phyloP scores from a whole-genome alignment of 2,797 vertebrate species.

The Ctenopoma multispine region DNA sequence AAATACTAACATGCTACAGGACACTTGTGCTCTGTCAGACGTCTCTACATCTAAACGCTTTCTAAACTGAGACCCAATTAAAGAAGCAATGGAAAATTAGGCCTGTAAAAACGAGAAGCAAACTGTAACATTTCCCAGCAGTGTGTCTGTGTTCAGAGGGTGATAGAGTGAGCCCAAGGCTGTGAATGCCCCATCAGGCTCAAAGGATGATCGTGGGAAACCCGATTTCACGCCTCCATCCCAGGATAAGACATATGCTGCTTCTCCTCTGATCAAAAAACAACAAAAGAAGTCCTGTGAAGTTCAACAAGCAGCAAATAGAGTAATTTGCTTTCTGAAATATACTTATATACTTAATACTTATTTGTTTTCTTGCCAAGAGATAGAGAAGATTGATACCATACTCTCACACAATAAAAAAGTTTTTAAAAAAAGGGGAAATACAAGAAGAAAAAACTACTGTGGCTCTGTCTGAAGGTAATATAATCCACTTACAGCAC shows the following conservation, averaged over 20 bases:
- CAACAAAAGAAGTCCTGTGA: background rate
- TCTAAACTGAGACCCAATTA: conserved; percentile 46
- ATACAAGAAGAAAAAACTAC: too few species aligned
- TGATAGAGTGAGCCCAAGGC: conserved; percentile 51
- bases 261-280: conserved; percentile 19
- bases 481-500: background rate
- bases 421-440: background rate
- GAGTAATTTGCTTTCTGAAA: background rate
- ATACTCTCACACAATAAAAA: too few species aligned
- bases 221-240: conserved; percentile 11
- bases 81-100: conserved; percentile 58
- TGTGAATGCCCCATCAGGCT: conserved; percentile 19
- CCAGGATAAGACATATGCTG: conserved; percentile 28
- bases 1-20: background rate
- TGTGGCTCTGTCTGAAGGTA: too few species aligned
- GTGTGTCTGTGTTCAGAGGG: conserved; percentile 38
- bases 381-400: conserved; percentile 5
- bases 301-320: conserved; percentile 1
- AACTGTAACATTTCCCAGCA: conserved; percentile 52
- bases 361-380: background rate
- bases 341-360: too few species aligned
- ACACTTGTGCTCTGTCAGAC: conserved; percentile 26
- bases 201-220: conserved; percentile 52
- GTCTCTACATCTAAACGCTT: conserved; percentile 2
- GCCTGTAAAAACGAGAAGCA: conserved; percentile 52